Evolutionary conservation across 2,888 invertebrate genomes (phyloP).

Genomic region (Rhabditoides inermis): DNA sequence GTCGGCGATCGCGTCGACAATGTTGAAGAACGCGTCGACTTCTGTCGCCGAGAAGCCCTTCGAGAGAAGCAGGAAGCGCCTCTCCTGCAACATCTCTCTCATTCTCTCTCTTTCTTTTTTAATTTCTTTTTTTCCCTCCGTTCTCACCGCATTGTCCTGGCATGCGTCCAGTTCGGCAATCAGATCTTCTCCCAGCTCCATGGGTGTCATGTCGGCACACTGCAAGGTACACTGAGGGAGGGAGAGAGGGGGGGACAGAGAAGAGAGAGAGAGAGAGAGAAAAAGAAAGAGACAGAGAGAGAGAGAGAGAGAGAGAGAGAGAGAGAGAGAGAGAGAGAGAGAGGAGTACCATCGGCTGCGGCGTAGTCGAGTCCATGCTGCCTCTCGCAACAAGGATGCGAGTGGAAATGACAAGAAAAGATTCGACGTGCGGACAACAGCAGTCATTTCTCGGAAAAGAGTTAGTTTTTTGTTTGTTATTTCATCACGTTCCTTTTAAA

Average conservation of each 20-base stretch:
- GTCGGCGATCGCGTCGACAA: no score
- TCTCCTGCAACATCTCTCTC: not conserved
- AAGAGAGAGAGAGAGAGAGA: conserved; percentile 5
- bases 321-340: not conserved
- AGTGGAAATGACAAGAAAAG: not conserved
- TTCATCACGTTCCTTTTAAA: not conserved
- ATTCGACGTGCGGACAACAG: not conserved
- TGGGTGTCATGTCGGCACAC: no score
- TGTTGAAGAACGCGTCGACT: no score
- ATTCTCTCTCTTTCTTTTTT: conserved; percentile 3
- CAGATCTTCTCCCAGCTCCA: no score
- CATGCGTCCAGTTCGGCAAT: not conserved
- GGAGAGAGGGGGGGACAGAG: conserved; percentile 4
- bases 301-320: conserved; percentile 3
- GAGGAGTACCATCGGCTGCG: conserved; percentile 4
- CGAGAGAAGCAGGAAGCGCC: not conserved
- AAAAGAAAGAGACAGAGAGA: not conserved
- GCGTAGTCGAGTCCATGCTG: no score
- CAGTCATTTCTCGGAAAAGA: not conserved
- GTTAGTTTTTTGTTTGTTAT: not conserved
- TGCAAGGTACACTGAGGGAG: not conserved
- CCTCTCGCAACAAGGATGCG: not conserved
- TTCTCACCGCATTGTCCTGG: not conserved
- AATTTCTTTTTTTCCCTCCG: conserved; percentile 8
- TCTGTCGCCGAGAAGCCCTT: no score